These are phyloP conservation scores for Dicrostonyx torquatus DNA, from an alignment of 2,797 vertebrate genomes.

Conservation along the genomic window DNA sequence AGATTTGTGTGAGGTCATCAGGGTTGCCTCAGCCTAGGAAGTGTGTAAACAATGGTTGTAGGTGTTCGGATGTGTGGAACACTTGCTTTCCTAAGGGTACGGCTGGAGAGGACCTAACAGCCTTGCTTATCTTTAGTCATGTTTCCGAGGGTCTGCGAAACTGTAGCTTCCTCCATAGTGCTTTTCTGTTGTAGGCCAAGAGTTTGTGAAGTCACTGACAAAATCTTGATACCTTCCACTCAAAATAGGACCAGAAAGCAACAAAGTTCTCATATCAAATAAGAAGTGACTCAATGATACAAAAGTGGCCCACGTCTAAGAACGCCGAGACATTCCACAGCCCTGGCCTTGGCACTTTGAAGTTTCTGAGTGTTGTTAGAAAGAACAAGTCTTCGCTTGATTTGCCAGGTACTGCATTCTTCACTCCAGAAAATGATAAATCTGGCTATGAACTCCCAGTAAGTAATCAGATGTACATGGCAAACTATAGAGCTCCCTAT, in stretches of 20 bases:
- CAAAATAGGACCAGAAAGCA: neutral
- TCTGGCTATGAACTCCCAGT: neutral
- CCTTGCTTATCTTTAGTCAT: neutral
- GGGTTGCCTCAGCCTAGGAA: neutral
- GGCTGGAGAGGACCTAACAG: neutral
- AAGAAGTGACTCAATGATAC: neutral
- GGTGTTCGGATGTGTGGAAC: neutral
- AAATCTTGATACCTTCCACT: neutral
- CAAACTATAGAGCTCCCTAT: neutral
- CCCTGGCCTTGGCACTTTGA: neutral
- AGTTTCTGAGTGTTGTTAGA: neutral
- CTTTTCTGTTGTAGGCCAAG: neutral
- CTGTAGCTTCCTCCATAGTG: neutral
- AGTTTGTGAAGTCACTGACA: neutral
- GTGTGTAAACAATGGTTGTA: neutral
- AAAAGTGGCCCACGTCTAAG: neutral
- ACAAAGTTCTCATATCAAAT: neutral
- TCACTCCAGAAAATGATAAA: neutral
- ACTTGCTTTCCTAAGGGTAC: neutral
- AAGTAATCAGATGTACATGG: neutral
- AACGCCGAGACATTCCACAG: neutral
- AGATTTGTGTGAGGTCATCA: neutral
- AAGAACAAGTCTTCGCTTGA: neutral
- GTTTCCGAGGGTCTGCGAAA: neutral
- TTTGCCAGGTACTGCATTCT: neutral